Base-by-base conservation (phyloP, 1,140 invertebrate species). In the Matsumurasca onukii region DNA sequence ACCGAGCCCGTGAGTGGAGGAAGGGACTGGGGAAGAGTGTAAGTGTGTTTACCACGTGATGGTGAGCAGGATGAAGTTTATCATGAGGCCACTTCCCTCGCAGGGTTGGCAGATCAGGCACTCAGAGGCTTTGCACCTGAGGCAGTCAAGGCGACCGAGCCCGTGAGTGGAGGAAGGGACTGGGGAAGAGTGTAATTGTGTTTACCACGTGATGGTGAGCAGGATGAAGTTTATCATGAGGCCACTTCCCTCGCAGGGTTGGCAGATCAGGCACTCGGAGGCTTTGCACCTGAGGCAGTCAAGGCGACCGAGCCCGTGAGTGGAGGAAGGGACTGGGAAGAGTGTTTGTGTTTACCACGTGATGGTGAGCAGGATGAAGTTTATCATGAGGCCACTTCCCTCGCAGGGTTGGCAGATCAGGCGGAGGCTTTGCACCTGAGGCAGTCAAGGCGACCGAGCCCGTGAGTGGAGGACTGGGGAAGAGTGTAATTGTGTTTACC, bases 41-140 rank as follows among this genome's bases (percentile, higher is more conserved):
- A n/a, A n/a, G n/a, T n/a, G n/a, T n/a, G n/a, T n/a, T n/a, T 75
- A 85, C 85, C 83, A 84, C 45, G 79, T 81, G 48, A 84, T 76
- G 30, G 80, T 82, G 31, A 84, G 75, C 45, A 79, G 80, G 63
- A 84, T 82, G 72, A 76, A 84, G 71, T 82, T 83, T 65, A 80
- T 80, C 30, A 84, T 78, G 62, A 83, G 81, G 9, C 82, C 81
- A 71, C 78, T 79, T 25, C 81, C 78, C 55, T 81, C 78, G 73
- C 83, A 84, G 12, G 77, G 75, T 17, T 77, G 76, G 73, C 83
- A 84, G 1, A 75, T 72, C 2, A 80, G 75, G 29, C 80, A 76
- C 9, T 82, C 83, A 70, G 82, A 82, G 9, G 82, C 80, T 67
- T 77, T 76, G 70, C 82, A 84, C 55, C 79, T 78, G 31, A 75